Evolutionary conservation across 2,797 vertebrate species (phyloP).

Genomic region (Chaetodon trifasciatus): DNA sequence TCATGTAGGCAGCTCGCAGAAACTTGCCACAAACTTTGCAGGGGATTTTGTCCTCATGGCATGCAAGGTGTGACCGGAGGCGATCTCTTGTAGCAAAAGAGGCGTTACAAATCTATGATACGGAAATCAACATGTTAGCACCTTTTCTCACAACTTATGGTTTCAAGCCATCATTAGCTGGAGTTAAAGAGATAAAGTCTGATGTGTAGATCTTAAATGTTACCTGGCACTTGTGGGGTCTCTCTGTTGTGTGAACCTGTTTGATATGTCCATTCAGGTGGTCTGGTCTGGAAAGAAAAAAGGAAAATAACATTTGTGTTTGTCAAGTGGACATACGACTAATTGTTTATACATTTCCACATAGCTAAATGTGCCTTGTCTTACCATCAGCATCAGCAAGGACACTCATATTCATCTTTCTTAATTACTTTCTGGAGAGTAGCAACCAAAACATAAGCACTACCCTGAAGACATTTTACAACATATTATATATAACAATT

Average conservation of each 20-base stretch:
- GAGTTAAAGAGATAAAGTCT: not conserved
- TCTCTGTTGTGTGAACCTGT: constrained; percentile 99
- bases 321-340: not conserved
- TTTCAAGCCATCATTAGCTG: not conserved
- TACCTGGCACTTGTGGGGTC: constrained; percentile 99
- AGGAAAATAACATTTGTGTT: not conserved
- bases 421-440: not conserved
- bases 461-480: not conserved
- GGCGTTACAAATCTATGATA: constrained; percentile 95
- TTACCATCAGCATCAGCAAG: not conserved
- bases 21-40: constrained; percentile 99
- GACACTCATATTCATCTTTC: not conserved
- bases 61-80: constrained; percentile 97
- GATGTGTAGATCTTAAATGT: constrained; percentile 40
- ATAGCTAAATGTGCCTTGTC: not conserved
- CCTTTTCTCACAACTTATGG: not conserved
- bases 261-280: constrained; percentile 99
- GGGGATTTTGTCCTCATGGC: constrained; percentile 99
- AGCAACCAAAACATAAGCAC: not conserved
- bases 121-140: constrained; percentile 14
- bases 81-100: constrained; percentile 99
- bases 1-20: constrained; percentile 97
- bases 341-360: not conserved
- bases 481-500: no score
- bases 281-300: constrained; percentile 90